These are phyloP conservation scores for Eulemur albifrons DNA, from an alignment of 2,797 vertebrate genomes.

Conservation along the genomic window DNA sequence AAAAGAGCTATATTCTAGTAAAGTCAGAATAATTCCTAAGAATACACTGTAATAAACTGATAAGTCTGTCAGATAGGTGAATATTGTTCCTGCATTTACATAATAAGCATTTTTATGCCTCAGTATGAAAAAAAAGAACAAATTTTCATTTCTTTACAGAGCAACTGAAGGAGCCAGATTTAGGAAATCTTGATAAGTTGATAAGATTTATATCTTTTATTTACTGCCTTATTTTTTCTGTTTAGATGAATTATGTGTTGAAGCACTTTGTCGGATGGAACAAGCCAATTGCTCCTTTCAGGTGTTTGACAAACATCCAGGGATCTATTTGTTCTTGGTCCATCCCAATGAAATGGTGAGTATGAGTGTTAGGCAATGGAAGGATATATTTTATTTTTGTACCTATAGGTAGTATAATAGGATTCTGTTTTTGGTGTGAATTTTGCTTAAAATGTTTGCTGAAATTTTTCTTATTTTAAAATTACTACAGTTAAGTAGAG, in stretches of 20 bases:
- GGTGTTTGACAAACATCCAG: constrained; percentile 88
- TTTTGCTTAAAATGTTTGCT: neutral
- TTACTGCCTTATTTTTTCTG: neutral
- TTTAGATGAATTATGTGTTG: constrained; percentile 87
- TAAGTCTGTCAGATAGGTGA: neutral
- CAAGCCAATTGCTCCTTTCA: constrained; percentile 84
- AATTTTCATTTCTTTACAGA: neutral
- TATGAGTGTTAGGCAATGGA: neutral
- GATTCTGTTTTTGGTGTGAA: neutral
- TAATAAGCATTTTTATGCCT: neutral
- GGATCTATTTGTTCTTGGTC: constrained; percentile 90
- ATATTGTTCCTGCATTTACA: neutral
- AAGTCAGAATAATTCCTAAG: neutral
- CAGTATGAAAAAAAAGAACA: neutral
- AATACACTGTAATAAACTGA: neutral
- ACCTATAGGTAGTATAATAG: neutral
- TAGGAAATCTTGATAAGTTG: neutral
- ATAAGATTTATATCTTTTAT: neutral
- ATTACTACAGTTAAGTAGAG: neutral
- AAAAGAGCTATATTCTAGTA: neutral
- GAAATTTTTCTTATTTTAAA: neutral
- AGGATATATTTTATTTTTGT: neutral
- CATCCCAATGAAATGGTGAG: constrained; percentile 90
- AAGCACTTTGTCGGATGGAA: constrained; percentile 89
- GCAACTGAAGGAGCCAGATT: neutral